These are phyloP conservation scores for Ophion slaviceki DNA, from an alignment of 2,888 invertebrate species.

Conservation along the genomic window DNA sequence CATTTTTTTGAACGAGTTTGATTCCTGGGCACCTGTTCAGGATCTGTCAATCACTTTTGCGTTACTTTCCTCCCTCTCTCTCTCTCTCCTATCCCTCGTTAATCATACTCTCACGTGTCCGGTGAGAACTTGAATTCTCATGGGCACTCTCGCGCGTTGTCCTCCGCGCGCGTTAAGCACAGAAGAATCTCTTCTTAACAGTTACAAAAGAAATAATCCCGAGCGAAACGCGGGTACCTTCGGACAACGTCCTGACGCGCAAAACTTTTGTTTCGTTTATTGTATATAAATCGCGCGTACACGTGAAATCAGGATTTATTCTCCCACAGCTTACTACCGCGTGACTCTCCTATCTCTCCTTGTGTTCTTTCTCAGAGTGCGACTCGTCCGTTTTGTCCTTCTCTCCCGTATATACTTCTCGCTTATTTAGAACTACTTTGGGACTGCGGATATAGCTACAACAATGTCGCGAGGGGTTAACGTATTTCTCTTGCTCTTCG, in stretches of 20 bases:
- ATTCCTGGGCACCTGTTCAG: conserved; percentile 59
- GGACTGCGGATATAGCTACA: conserved; percentile 45
- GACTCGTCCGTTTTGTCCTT: conserved; percentile 26
- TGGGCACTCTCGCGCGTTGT: not conserved
- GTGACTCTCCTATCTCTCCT: conserved; percentile 11
- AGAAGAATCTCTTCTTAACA: conserved; percentile 36
- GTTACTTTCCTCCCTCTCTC: not conserved
- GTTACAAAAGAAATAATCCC: conserved; percentile 48
- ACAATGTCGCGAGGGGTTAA: conserved; percentile 61
- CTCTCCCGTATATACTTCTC: conserved; percentile 22
- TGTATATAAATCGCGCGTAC: conserved; percentile 62
- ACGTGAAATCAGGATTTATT: conserved; percentile 63
- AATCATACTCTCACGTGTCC: conserved; percentile 60
- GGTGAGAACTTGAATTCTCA: conserved; percentile 34
- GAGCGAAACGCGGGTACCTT: conserved; percentile 20
- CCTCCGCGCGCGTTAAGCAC: conserved; percentile 7
- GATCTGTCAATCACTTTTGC: conserved; percentile 46
- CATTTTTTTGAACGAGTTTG: conserved; percentile 29
- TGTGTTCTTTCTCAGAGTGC: conserved; percentile 47
- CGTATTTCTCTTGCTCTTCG: conserved; percentile 50
- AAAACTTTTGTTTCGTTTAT: conserved; percentile 47
- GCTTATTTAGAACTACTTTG: conserved; percentile 67
- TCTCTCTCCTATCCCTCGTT: conserved; percentile 53
- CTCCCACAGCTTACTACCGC: conserved; percentile 16
- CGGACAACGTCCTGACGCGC: not conserved